A percentile compares a stretch with the other conserved stretches of the same genome.
Evolutionary conservation across 2,797 vertebrate species (phyloP).

Genomic region (Tolypeutes matacus): DNA sequence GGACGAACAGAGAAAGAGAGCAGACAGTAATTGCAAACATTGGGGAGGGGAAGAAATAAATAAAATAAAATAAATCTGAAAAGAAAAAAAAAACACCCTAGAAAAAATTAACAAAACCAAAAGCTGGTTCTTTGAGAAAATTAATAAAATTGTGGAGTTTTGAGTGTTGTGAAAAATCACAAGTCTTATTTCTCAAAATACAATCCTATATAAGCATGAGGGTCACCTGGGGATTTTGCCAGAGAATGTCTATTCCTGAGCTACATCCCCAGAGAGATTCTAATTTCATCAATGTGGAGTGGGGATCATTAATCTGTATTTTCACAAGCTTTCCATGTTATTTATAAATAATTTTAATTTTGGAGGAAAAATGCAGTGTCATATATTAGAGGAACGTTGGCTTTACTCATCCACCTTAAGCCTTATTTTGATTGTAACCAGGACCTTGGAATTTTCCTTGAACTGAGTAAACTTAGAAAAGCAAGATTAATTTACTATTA

Average conservation of each 20-base stretch:
- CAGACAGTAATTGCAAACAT: too few relatives aligned
- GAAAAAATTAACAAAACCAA: too few relatives aligned
- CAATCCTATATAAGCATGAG: not conserved
- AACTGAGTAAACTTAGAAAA: not conserved
- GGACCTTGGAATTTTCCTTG: not conserved
- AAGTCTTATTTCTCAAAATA: constrained; percentile 26
- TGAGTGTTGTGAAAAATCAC: not conserved
- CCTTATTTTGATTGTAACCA: not conserved
- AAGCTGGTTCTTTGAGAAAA: too few relatives aligned
- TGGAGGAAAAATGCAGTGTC: not conserved
- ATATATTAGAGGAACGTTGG: not conserved
- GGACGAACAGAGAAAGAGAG: too few relatives aligned
- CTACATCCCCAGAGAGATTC: not conserved
- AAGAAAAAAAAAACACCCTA: too few relatives aligned
- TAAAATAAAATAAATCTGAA: too few relatives aligned
- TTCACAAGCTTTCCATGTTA: not conserved
- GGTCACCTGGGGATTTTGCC: not conserved
- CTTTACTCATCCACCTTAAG: not conserved
- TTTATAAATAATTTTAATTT: not conserved
- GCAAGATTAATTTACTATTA: not conserved
- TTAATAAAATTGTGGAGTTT: not conserved
- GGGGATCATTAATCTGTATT: not conserved
- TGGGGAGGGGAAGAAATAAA: too few relatives aligned
- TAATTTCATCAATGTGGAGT: not conserved
- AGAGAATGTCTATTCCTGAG: not conserved